These are phyloP conservation scores for Napeogenes sylphis DNA, from an alignment of 2,888 invertebrate species.

Conservation along the genomic window DNA sequence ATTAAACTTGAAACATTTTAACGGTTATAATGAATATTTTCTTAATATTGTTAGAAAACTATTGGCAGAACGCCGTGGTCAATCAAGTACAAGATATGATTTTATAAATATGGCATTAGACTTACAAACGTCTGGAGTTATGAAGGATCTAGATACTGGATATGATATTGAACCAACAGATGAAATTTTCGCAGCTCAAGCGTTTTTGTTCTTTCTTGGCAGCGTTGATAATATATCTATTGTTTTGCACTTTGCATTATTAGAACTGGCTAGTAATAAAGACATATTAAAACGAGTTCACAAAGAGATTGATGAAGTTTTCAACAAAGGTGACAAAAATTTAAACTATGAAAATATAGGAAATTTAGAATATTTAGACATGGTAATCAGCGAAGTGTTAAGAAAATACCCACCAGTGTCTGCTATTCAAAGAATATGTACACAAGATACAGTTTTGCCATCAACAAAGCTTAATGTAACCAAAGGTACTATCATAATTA, in stretches of 20 bases:
- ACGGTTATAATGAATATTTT: constrained; percentile 34
- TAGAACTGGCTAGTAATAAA: constrained; percentile 51
- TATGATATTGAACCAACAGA: constrained; percentile 39
- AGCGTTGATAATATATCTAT: constrained; percentile 62
- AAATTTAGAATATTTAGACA: constrained; percentile 52
- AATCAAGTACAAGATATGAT: constrained; percentile 32
- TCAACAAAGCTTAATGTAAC: constrained; percentile 40
- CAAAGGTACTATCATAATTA: constrained; percentile 34
- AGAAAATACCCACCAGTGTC: constrained; percentile 63
- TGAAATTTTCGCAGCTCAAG: constrained; percentile 57
- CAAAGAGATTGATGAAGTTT: constrained; percentile 46
- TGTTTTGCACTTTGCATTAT: constrained; percentile 46
- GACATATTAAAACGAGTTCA: constrained; percentile 47
- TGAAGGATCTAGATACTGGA: constrained; percentile 30
- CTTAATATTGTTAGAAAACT: constrained; percentile 33
- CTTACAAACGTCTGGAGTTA: constrained; percentile 32
- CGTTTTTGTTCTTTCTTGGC: constrained; percentile 64
- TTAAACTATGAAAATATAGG: constrained; percentile 48
- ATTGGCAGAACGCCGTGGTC: constrained; percentile 25
- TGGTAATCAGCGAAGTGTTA: constrained; percentile 59
- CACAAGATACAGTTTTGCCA: constrained; percentile 45
- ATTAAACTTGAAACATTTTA: constrained; percentile 30
- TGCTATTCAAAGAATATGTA: constrained; percentile 48
- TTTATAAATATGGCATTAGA: constrained; percentile 37
- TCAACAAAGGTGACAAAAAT: constrained; percentile 41